These are phyloP conservation scores for Ctenochaetus hawaiiensis DNA, from an alignment of 2,797 vertebrate genomes.

Conservation along the genomic window DNA sequence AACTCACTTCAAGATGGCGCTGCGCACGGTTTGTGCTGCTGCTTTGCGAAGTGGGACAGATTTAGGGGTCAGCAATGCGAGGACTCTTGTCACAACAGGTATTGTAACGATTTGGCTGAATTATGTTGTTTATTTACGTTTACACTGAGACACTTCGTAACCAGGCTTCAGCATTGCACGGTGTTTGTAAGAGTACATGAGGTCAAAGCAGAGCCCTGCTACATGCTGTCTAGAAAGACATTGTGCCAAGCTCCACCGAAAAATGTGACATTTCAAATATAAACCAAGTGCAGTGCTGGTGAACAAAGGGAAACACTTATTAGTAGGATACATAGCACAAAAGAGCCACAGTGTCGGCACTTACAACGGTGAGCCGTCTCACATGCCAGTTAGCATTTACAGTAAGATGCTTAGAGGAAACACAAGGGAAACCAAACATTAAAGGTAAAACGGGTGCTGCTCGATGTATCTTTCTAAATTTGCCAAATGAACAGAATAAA, in stretches of 20 bases:
- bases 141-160: accelerated
- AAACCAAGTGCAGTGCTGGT: not conserved
- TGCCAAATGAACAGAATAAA: not conserved
- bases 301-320: not conserved
- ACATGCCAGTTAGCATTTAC: too few species aligned
- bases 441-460: not conserved
- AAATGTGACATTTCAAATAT: not conserved
- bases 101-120: not conserved
- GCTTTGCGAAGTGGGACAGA: slow-evolving; percentile 58
- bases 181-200: accelerated
- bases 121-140: not conserved
- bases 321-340: too few species aligned
- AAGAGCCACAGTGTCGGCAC: not conserved
- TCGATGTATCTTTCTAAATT: too few species aligned
- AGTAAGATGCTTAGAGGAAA: not conserved
- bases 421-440: not conserved
- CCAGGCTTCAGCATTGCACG: not conserved
- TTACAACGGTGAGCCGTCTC: too few species aligned
- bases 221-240: not conserved
- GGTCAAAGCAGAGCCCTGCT: not conserved
- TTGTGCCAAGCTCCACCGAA: not conserved
- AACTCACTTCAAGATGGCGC: slow-evolving; percentile 82
- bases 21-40: slow-evolving; percentile 50
- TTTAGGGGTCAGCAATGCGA: slow-evolving; percentile 71
- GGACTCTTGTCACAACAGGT: slow-evolving; percentile 80